Base-by-base conservation (phyloP, 2,797 vertebrate genomes). In the Stomatorhinus walkeri region DNA sequence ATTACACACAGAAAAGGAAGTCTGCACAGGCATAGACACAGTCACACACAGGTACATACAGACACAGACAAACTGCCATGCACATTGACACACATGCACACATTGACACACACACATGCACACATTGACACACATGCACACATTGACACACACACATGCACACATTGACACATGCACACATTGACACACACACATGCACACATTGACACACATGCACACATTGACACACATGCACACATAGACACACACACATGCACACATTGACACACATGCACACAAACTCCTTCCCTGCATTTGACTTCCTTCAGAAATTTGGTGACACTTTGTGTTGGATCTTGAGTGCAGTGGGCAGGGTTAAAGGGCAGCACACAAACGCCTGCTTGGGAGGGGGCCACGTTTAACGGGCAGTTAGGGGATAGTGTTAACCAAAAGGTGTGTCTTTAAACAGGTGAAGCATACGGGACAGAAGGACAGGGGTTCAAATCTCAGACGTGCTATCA, bases 271-370 rank as follows among this genome's bases (percentile, higher is more conserved):
- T 4, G 22, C 46, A 76, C 10, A 32, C 46, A 51, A 10, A 46
- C n/a, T 24, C 8, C 43, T 10, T 84, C 46, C 46, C 81, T 93
- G 87, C 88, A 91, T 94, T 94, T 92, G 5, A 91, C 94, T 93
- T 93, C 90, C 56, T 90, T 94, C 92, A 94, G 93, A 52, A 93
- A 95, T 95, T 94, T 91, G 90, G 92, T 90, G 93, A 92, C 88
- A 89, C 85, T 79, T 89, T 89, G 88, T 81, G 89, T 91, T 92
- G 92, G 91, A 92, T 81, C 76, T 46, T 2, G 40, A 43, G 76
- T 46, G 40, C 40, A 46, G 8, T 22, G 40, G 36, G 76, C 0
- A 14, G 32, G 28, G 64, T 72, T 72, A 72, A 36, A 94, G 91
- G 76, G 90, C 88, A 90, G 88, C 90, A 91, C 87, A 86, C 48